A percentile compares a stretch with the other conserved stretches of the same genome.
phyloP scores from a whole-genome alignment of 2,888 invertebrate species.

The Lepidonotus clava region DNA sequence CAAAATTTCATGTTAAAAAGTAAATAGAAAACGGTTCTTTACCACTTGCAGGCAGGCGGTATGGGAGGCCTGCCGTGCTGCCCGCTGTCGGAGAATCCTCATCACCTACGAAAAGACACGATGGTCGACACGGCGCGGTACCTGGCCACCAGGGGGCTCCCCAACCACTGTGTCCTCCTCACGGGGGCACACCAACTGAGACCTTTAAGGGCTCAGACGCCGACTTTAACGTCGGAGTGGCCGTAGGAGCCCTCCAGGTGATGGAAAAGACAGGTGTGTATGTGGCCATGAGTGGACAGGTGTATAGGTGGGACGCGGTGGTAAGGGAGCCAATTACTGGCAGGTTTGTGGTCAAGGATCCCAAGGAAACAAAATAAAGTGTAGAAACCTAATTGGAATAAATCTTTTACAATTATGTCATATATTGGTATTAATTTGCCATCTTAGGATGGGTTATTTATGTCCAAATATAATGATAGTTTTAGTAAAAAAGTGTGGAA shows the following conservation, averaged over 20 bases:
- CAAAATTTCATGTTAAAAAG: too few relatives aligned
- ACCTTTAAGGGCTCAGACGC: conserved; percentile 70
- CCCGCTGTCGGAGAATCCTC: conserved; percentile 60
- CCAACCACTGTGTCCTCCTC: conserved; percentile 64
- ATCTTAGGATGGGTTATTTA: not conserved
- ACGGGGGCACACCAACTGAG: conserved; percentile 70
- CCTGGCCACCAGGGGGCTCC: conserved; percentile 54
- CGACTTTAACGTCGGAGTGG: conserved; percentile 71
- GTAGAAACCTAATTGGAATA: not conserved
- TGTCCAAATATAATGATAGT: not conserved
- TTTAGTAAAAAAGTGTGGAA: not conserved
- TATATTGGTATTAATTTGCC: not conserved
- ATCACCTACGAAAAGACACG: conserved; percentile 72
- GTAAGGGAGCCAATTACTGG: conserved; percentile 56
- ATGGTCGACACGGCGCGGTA: conserved; percentile 69
- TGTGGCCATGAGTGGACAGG: conserved; percentile 67
- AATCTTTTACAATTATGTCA: not conserved
- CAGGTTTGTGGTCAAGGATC: conserved; percentile 57
- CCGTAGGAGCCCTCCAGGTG: conserved; percentile 67
- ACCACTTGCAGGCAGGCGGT: conserved; percentile 57
- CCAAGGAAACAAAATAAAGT: conserved; percentile 8
- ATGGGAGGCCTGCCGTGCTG: conserved; percentile 44
- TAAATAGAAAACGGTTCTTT: too few relatives aligned
- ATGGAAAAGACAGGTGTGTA: conserved; percentile 64
- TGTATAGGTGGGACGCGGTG: conserved; percentile 60